Percentiles rank a stretch among this genome's conserved stretches.
phyloP scores from a whole-genome alignment of 1,140 invertebrate species.

The Octopus bimaculoides region DNA sequence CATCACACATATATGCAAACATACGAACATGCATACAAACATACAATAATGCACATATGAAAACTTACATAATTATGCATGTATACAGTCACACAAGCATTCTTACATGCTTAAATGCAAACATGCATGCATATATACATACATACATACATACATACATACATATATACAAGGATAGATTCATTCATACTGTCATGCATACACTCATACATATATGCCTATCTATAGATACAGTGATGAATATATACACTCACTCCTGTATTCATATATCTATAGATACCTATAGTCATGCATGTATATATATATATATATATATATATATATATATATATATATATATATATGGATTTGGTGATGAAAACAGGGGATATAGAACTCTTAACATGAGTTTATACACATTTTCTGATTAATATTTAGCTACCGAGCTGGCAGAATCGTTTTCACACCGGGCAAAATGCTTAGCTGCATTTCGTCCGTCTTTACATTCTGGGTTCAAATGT shows the following conservation, averaged over 20 bases:
- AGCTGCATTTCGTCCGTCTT: too few species aligned
- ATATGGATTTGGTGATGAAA: neutral
- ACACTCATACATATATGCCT: neutral
- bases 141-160: too few species aligned
- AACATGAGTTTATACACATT: too few species aligned
- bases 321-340: neutral
- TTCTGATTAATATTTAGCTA: too few species aligned
- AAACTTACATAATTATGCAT: too few species aligned
- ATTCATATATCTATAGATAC: neutral
- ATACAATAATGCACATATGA: neutral
- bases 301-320: neutral
- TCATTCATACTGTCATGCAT: neutral
- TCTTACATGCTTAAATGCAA: too few species aligned
- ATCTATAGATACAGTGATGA: neutral
- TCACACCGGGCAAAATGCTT: too few species aligned
- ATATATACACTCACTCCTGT: neutral
- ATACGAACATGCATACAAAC: neutral
- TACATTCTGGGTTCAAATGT: too few species aligned
- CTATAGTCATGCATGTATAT: neutral
- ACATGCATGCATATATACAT: neutral
- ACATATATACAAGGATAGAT: too few species aligned
- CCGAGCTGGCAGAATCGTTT: too few species aligned
- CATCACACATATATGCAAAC: neutral
- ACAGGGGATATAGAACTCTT: too few species aligned
- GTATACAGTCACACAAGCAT: too few species aligned